Evolutionary conservation across 2,113 vertebrate genomes (phyloP), one percentile per base, ranked within the genome.

Genomic region (Chauna torquata): DNA sequence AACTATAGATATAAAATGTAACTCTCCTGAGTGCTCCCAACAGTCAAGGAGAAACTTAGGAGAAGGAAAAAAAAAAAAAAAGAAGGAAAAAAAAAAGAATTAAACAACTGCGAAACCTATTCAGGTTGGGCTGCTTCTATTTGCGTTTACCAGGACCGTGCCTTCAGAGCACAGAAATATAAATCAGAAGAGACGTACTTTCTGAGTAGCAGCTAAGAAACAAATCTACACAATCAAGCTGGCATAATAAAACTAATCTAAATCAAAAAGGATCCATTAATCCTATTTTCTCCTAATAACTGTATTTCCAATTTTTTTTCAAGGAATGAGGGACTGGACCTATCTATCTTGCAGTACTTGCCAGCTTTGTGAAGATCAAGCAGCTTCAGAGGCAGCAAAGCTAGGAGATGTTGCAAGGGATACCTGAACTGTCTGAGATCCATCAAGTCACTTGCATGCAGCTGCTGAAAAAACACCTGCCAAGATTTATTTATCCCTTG

Each of bases 381-480:
- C 5, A 12, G 36, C 58, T 86, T 74, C 47, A 62, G 82, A 85
- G 23, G 47, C 47, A 71, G 42, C 24, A 68, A 69, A 86, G 47
- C 4, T 75, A 66, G 50, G 36, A 82, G 8, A 32, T 24, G 23
- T 61, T 49, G 27, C 86, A 76, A 44, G 23, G 54, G 54, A 79
- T 78, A 89, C 32, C 76, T 94, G 90, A 96, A 61, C 70, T 72
- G 42, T 59, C 38, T 45, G 57, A 95, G 38, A 9, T 71, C 57
- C 72, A 83, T 42, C 64, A 72, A 72, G 49, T 45, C 70, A 90
- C 44, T 61, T 49, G 12, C 47, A 69, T 28, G 25, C 65, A 88
- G 38, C 81, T 95, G 80, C 80, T 93, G 70, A 90, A 83, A 91
- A 92, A 38, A 47, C 57, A 91, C 66, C 85, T 89, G 75, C 78